A percentile compares a stretch with the other conserved stretches of the same genome.
These are phyloP conservation scores for Phataginus tricuspis DNA, from an alignment of 2,797 vertebrate genomes.

Conservation along the genomic window DNA sequence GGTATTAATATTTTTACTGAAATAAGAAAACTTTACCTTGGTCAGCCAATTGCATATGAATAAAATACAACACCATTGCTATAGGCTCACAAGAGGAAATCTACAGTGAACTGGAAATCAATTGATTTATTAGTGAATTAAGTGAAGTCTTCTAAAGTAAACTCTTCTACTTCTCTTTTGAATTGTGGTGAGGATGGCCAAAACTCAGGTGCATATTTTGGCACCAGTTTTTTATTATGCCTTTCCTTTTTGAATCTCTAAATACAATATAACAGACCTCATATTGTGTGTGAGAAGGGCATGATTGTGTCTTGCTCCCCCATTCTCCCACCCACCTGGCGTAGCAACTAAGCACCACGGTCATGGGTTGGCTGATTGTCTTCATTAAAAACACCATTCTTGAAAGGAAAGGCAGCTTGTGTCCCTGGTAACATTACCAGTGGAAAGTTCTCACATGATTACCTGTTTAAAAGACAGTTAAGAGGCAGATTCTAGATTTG, in stretches of 20 bases:
- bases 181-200: background rate
- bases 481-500: background rate
- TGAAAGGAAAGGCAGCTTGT: background rate
- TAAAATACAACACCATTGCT: background rate
- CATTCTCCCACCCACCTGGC: rapidly evolving
- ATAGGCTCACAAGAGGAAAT: background rate
- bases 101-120: constrained; percentile 29
- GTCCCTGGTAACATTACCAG: constrained; percentile 41
- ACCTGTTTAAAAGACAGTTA: background rate
- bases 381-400: background rate
- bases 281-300: background rate
- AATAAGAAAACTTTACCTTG: background rate
- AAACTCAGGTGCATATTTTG: background rate
- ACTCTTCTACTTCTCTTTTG: background rate
- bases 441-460: background rate
- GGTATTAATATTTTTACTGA: constrained; percentile 28
- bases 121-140: background rate
- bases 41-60: background rate
- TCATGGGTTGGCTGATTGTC: background rate
- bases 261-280: background rate
- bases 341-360: background rate
- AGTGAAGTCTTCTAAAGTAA: background rate
- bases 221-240: background rate
- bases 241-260: background rate
- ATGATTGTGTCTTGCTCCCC: background rate